Evolutionary conservation across 2,888 invertebrate species (phyloP).

Genomic region (Drosophila falleni): DNA sequence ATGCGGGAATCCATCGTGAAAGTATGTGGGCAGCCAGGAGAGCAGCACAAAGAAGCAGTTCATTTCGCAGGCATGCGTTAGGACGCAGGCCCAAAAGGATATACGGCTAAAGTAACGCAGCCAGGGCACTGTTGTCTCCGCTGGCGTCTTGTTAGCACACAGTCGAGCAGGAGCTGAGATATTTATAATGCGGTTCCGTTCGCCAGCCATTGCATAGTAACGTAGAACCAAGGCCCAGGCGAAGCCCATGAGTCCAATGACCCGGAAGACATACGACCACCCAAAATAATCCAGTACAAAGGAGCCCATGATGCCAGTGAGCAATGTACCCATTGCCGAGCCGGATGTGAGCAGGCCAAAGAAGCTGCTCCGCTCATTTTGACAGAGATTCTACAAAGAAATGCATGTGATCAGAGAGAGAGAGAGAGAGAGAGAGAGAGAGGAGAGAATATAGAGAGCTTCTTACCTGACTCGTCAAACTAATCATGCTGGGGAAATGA

Average conservation of each 20-base stretch:
- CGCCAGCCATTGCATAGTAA: constrained; percentile 86
- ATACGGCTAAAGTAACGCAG: constrained; percentile 87
- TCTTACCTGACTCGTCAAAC: constrained; percentile 87
- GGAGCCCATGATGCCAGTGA: constrained; percentile 89
- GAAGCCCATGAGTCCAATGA: constrained; percentile 87
- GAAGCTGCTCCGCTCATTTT: constrained; percentile 88
- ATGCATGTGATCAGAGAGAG: accelerated
- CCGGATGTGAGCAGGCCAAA: constrained; percentile 89
- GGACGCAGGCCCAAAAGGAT: constrained; percentile 90
- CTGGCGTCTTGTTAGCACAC: constrained; percentile 82
- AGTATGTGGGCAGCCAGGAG: constrained; percentile 91
- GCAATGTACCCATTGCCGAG: constrained; percentile 87
- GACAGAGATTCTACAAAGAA: constrained; percentile 86
- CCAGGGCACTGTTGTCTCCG: constrained; percentile 87
- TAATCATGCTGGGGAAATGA: constrained; percentile 90
- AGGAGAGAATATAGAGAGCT: not conserved
- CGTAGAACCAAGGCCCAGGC: constrained; percentile 87
- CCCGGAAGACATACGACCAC: constrained; percentile 89
- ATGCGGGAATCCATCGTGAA: constrained; percentile 89
- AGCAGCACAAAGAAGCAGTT: constrained; percentile 90
- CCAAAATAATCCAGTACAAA: constrained; percentile 88
- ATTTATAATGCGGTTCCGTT: constrained; percentile 84
- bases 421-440: too few species aligned
- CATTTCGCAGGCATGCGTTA: constrained; percentile 90
- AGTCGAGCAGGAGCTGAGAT: constrained; percentile 84